Percentiles rank a stretch among this genome's conserved stretches.
Evolutionary conservation across 2,797 vertebrate genomes (phyloP).

Genomic region (Phrynocephalus forsythii): DNA sequence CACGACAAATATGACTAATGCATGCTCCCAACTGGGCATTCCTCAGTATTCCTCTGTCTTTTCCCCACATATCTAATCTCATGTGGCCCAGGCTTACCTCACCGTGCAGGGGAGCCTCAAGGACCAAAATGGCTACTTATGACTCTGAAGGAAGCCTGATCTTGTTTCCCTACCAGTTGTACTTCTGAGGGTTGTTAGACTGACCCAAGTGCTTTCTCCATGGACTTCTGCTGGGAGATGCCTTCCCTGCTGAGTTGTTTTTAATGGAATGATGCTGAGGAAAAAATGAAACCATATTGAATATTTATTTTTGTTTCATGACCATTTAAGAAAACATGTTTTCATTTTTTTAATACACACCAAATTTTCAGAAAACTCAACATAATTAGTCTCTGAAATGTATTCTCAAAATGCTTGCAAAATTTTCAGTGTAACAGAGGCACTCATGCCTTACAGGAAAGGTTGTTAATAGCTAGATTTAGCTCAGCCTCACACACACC

Average conservation of each 20-base stretch:
- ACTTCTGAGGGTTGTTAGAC: too few relatives aligned
- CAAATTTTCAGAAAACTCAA: constrained; percentile 43
- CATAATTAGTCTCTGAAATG: constrained; percentile 31
- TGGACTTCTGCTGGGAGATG: neutral
- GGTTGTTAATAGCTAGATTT: constrained; percentile 60
- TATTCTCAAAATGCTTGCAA: neutral
- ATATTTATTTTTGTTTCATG: constrained; percentile 39
- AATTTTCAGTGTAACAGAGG: constrained; percentile 32
- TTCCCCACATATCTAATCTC: too few relatives aligned
- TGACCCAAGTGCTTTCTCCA: neutral
- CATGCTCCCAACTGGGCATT: too few relatives aligned
- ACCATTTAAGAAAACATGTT: constrained; percentile 36
- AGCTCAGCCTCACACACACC: constrained; percentile 12
- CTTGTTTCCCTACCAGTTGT: too few relatives aligned
- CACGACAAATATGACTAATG: too few relatives aligned
- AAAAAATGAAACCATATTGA: neutral
- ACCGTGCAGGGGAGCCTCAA: too few relatives aligned
- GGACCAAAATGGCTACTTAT: too few relatives aligned
- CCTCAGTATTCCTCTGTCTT: too few relatives aligned
- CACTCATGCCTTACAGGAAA: constrained; percentile 57
- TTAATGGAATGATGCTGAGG: neutral
- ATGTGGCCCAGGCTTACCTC: too few relatives aligned
- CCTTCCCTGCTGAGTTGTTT: neutral
- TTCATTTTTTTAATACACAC: constrained; percentile 26
- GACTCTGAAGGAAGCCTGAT: too few relatives aligned